Evolutionary conservation across 2,888 invertebrate species (phyloP).

Genomic region (Cancer borealis): DNA sequence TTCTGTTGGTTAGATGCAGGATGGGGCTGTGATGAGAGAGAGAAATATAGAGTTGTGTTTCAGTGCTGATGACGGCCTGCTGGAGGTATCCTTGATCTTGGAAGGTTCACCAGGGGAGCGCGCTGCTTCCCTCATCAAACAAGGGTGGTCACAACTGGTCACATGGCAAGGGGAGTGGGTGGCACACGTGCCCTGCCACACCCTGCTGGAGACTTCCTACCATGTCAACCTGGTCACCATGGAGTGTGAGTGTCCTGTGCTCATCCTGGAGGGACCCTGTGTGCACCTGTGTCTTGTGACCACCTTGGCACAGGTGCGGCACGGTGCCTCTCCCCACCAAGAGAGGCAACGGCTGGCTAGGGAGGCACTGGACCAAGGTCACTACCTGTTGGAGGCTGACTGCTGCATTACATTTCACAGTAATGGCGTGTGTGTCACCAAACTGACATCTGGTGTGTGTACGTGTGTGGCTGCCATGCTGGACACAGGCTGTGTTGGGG

Average conservation of each 20-base stretch:
- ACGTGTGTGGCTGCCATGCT: constrained; percentile 60
- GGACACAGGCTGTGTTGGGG: constrained; percentile 65
- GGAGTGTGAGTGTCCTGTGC: constrained; percentile 72
- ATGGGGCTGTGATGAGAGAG: background rate
- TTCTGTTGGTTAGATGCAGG: too few relatives aligned
- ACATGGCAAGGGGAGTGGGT: constrained; percentile 65
- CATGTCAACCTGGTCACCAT: constrained; percentile 62
- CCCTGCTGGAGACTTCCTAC: constrained; percentile 56
- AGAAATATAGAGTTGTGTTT: background rate
- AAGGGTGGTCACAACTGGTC: constrained; percentile 65
- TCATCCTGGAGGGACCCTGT: constrained; percentile 57
- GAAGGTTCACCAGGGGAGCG: constrained; percentile 68
- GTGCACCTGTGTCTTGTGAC: constrained; percentile 59
- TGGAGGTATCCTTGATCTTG: constrained; percentile 48
- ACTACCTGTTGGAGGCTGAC: constrained; percentile 59
- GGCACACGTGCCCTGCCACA: constrained; percentile 65
- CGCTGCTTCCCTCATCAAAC: constrained; percentile 59
- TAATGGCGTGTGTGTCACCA: constrained; percentile 61
- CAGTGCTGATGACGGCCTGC: background rate
- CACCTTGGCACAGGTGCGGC: constrained; percentile 47
- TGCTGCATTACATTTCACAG: constrained; percentile 61
- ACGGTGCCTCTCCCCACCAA: constrained; percentile 54
- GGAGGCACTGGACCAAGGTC: constrained; percentile 61
- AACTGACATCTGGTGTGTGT: constrained; percentile 36
- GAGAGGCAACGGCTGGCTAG: constrained; percentile 61